A percentile compares a stretch with the other conserved stretches of the same genome.
Conservation (phyloP, 2,113 vertebrate genomes). For the Cranoglanis bouderius region DNA sequence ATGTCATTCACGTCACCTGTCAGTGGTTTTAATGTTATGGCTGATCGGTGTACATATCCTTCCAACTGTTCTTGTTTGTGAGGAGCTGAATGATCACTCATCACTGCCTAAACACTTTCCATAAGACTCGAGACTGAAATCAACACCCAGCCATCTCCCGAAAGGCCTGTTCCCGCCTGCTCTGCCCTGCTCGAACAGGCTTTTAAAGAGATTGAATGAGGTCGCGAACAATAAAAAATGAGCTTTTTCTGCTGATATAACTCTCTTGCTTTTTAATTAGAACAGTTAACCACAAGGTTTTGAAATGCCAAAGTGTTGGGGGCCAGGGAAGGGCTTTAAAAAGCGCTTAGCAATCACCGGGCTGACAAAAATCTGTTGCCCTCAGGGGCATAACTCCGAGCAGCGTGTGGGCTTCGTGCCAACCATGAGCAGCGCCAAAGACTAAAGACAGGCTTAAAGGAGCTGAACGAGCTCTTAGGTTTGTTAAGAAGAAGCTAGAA, state of each 20-base stretch:
- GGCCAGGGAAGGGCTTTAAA: conserved; percentile 45
- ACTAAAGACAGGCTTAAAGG: conserved; percentile 30
- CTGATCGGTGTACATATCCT: background rate
- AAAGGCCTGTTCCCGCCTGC: background rate
- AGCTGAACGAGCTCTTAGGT: background rate
- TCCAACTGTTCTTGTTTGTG: background rate
- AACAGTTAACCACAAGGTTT: conserved; percentile 48
- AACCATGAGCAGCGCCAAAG: conserved; percentile 33
- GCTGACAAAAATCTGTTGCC: conserved; percentile 52
- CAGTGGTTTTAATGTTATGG: no score
- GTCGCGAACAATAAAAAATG: conserved; percentile 33
- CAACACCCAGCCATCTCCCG: conserved; percentile 4
- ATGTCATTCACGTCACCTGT: no score
- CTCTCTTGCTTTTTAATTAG: conserved; percentile 46
- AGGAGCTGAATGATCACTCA: background rate
- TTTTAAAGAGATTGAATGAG: conserved; percentile 44
- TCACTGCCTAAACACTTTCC: background rate
- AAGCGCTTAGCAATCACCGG: conserved; percentile 49
- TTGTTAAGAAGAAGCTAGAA: background rate
- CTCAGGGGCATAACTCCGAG: conserved; percentile 37
- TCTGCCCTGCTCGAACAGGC: conserved; percentile 14
- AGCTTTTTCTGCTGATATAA: conserved; percentile 33
- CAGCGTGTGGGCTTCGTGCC: conserved; percentile 12
- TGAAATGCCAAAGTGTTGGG: conserved; percentile 37
- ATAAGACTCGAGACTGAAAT: background rate